Base-by-base conservation (phyloP, 2,888 invertebrate species). In the Xanthorhoe spadicearia region DNA sequence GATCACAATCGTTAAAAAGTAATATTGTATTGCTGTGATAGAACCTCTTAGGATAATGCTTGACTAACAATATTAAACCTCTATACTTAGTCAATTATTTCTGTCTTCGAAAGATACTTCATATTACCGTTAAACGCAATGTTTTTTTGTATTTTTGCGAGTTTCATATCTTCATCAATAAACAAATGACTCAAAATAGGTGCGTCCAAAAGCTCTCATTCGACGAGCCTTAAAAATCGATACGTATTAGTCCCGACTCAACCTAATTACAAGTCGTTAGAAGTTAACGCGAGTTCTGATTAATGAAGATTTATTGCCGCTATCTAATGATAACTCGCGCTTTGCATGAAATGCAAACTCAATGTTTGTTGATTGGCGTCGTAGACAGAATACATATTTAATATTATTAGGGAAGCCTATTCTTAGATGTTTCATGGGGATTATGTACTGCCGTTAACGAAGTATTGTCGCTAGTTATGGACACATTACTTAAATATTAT, bases 241-340 rank as follows among this genome's bases (percentile, higher is more conserved):
- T 70, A 74, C 61, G 70, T 73, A 74, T 77, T 77, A 73, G 75
- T 76, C 67, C 70, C 61, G 74, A 75, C 73, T 77, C 76, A 69
- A 77, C 78, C 77, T 86, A 85, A 86, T 87, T 84, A 84, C 83
- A 76, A 83, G 84, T 83, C 83, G 81, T 87, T 86, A 84, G 78
- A 80, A 83, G 83, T 82, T 81, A 82, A 82, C 81, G 83, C 77
- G 81, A 72, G 79, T 78, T 75, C 74, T 83, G 82, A 85, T 85
- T 85, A 85, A 88, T 86, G 83, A 85, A 85, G 84, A 87, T 86
- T 83, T 83, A 88, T 88, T 73, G 72, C 74, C 69, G 70, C 75
- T 78, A 80, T 80, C 79, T 80, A 79, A 82, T 83, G 77, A 82
- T 80, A 78, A 79, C 78, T 77, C 77, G 60, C 64, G 78, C 78